phyloP scores from a whole-genome alignment of 2,113 vertebrate species.

The Phalacrocorax carbo region DNA sequence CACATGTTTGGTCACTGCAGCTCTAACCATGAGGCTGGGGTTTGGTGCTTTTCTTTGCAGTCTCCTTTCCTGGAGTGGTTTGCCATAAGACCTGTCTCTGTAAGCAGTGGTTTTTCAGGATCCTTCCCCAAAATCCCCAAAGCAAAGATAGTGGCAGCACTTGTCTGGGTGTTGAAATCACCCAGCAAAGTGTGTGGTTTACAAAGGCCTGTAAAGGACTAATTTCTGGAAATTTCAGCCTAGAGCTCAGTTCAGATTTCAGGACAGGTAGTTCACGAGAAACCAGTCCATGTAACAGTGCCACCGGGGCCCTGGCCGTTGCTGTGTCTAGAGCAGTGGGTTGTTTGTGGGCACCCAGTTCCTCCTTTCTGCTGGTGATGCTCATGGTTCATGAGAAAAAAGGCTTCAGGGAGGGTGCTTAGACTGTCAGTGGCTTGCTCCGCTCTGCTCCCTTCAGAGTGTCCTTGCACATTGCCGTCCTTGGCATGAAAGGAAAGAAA shows the following conservation, averaged over 20 bases:
- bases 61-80: not conserved
- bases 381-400: not conserved
- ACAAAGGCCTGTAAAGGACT: not conserved
- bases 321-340: not conserved
- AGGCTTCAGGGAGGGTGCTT: not conserved
- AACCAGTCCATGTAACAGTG: not conserved
- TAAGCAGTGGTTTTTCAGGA: not conserved
- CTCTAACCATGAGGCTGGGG: not conserved
- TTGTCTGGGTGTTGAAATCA: not conserved
- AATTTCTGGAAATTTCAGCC: not conserved
- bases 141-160: not conserved
- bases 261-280: not conserved
- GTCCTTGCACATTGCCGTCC: rapidly evolving
- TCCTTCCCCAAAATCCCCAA: not conserved
- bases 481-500: not conserved
- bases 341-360: not conserved
- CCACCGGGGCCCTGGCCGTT: not conserved
- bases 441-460: not conserved
- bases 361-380: not conserved
- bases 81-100: not conserved
- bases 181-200: not conserved
- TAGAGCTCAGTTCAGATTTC: not conserved
- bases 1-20: rapidly evolving
- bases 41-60: not conserved
- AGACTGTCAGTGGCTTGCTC: not conserved